Percentiles rank a stretch among this genome's conserved stretches.
phyloP scores from a whole-genome alignment of 2,797 vertebrate species.

The Falco berigora region DNA sequence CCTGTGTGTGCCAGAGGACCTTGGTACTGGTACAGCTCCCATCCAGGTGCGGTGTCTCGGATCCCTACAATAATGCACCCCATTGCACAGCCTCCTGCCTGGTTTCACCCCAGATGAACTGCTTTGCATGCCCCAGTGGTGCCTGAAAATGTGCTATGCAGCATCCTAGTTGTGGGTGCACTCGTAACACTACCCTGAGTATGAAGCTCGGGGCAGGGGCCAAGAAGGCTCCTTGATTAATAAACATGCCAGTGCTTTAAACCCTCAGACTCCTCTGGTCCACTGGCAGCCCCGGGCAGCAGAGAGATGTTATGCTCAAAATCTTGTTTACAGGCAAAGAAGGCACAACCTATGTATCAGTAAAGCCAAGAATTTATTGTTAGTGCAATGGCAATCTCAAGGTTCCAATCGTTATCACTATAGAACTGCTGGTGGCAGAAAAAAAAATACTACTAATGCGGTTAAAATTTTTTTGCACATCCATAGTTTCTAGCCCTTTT shows the following conservation, averaged over 20 bases:
- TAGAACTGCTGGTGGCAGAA: not conserved
- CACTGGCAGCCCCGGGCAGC: not conserved
- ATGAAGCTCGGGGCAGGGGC: rapidly evolving
- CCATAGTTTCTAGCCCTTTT: not conserved
- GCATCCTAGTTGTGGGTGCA: not conserved
- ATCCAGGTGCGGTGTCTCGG: rapidly evolving
- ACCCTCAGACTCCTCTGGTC: not conserved
- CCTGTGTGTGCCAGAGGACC: not conserved
- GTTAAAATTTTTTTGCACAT: not conserved
- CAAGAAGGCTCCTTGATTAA: not conserved
- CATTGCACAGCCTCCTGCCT: not conserved
- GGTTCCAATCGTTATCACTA: not conserved
- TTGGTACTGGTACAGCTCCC: too few species aligned
- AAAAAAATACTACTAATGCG: not conserved
- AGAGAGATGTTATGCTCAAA: not conserved
- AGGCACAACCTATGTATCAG: not conserved
- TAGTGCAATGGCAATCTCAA: not conserved
- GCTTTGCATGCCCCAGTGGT: rapidly evolving
- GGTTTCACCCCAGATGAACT: not conserved
- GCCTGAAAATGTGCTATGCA: not conserved
- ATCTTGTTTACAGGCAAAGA: not conserved
- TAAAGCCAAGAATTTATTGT: not conserved
- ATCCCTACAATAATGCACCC: not conserved
- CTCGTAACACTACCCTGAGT: not conserved
- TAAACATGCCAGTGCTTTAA: not conserved